A percentile compares a stretch with the other conserved stretches of the same genome.
phyloP scores from a whole-genome alignment of 30 jellyfish, hydroid and myxozoan genomes.

The Cassiopea andromeda region DNA sequence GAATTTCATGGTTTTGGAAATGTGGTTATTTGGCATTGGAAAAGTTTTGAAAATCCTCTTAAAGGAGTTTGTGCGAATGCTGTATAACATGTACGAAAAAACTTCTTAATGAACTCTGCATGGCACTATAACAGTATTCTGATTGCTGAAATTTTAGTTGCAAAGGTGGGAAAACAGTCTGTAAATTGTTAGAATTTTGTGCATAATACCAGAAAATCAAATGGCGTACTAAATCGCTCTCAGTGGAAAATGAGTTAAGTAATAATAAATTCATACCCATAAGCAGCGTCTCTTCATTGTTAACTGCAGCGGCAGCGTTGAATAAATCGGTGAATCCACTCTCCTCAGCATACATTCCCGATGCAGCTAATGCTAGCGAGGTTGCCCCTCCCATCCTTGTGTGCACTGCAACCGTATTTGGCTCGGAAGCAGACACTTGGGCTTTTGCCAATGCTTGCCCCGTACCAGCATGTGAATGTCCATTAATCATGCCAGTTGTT shows the following conservation, averaged over 20 bases:
- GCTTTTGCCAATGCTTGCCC: constrained; percentile 33
- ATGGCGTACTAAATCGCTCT: too few species aligned
- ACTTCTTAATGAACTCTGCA: too few species aligned
- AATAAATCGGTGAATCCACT: constrained; percentile 67
- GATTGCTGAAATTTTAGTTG: too few species aligned
- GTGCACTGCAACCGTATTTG: constrained; percentile 23
- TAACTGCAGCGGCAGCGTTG: constrained; percentile 63
- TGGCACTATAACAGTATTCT: too few species aligned
- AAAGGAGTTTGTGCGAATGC: too few species aligned
- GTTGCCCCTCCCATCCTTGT: constrained; percentile 53
- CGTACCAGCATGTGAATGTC: constrained; percentile 50
- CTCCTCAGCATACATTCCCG: constrained; percentile 68
- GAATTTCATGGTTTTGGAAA: too few species aligned
- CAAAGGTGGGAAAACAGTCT: too few species aligned
- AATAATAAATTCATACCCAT: constrained; percentile 36
- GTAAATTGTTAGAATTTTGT: too few species aligned
- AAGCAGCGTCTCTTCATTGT: constrained; percentile 59
- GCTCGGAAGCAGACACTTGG: constrained; percentile 5
- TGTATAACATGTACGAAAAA: too few species aligned
- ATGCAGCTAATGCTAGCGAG: constrained; percentile 24
- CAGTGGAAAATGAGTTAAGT: neutral
- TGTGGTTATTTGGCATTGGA: too few species aligned
- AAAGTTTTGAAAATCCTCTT: too few species aligned
- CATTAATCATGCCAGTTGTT: constrained; percentile 55
- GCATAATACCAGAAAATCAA: too few species aligned